phyloP scores from a whole-genome alignment of 2,797 vertebrate genomes.

The Octomys mimax region DNA sequence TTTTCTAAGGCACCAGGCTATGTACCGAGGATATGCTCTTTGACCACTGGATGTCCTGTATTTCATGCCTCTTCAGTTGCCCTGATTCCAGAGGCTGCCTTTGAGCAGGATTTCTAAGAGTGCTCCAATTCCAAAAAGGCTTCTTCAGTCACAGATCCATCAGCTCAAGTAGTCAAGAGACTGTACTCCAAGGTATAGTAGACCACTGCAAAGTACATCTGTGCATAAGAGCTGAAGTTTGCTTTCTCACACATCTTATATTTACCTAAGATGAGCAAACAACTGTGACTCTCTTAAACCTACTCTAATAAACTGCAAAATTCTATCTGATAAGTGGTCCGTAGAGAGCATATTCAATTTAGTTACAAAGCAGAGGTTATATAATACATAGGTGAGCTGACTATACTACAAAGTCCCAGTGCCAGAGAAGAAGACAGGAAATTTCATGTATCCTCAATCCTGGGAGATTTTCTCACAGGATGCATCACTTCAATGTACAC shows the following conservation, averaged over 20 bases:
- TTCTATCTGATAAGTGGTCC: slow-evolving; percentile 41
- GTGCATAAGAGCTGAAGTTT: not conserved
- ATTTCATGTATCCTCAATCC: not conserved
- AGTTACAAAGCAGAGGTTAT: slow-evolving; percentile 54
- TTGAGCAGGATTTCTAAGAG: not conserved
- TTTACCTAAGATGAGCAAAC: slow-evolving; percentile 59
- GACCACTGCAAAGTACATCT: not conserved
- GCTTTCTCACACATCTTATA: slow-evolving; percentile 11
- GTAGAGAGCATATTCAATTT: slow-evolving; percentile 58
- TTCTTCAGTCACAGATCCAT: not conserved
- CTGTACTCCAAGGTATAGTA: not conserved
- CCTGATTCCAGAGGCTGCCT: not conserved
- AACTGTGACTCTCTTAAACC: slow-evolving; percentile 15
- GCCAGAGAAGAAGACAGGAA: slow-evolving; percentile 21
- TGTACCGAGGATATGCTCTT: not conserved
- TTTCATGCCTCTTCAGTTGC: not conserved
- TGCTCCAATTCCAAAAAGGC: not conserved
- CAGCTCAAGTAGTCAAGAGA: not conserved
- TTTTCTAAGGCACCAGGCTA: not conserved
- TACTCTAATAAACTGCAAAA: slow-evolving; percentile 68
- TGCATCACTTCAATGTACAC: not conserved
- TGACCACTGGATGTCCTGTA: not conserved
- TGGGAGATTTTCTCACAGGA: slow-evolving; percentile 13
- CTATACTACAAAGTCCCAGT: not conserved
- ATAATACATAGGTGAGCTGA: slow-evolving; percentile 15